phyloP scores from a whole-genome alignment of 2,113 vertebrate species.

The Pelusios castaneus region DNA sequence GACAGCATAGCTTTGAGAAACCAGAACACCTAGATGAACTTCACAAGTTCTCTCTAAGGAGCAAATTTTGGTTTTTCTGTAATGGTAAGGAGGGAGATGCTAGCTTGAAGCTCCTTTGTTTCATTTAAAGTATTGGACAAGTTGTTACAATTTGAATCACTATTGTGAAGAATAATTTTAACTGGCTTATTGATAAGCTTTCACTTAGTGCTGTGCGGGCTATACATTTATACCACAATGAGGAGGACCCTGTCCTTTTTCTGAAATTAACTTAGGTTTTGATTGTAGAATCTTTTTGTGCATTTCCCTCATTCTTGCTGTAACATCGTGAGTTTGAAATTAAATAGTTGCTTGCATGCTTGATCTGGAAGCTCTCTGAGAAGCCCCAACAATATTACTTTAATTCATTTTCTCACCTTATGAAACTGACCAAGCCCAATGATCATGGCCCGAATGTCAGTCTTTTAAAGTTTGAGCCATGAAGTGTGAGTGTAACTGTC shows the following conservation, averaged over 20 bases:
- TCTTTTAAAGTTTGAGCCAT: not conserved
- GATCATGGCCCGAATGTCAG: not conserved
- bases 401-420: not conserved
- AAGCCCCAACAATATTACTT: not conserved
- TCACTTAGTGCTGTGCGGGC: fast-evolving
- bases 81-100: too few relatives aligned
- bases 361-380: not conserved
- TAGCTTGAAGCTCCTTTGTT: not conserved
- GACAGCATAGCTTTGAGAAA: too few relatives aligned
- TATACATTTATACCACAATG: not conserved
- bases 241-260: not conserved
- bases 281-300: not conserved
- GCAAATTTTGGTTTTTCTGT: too few relatives aligned
- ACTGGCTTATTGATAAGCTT: fast-evolving
- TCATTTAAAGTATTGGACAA: not conserved
- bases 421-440: not conserved
- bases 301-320: not conserved
- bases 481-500: not conserved
- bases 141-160: too few relatives aligned
- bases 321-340: not conserved
- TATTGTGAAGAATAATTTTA: too few relatives aligned
- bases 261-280: not conserved
- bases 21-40: not conserved
- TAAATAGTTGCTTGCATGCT: not conserved
- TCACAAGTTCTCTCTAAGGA: not conserved